Evolutionary conservation across 2,797 vertebrate genomes (phyloP), one percentile per base, ranked within the genome.

Genomic region (Amazona ochrocephala): DNA sequence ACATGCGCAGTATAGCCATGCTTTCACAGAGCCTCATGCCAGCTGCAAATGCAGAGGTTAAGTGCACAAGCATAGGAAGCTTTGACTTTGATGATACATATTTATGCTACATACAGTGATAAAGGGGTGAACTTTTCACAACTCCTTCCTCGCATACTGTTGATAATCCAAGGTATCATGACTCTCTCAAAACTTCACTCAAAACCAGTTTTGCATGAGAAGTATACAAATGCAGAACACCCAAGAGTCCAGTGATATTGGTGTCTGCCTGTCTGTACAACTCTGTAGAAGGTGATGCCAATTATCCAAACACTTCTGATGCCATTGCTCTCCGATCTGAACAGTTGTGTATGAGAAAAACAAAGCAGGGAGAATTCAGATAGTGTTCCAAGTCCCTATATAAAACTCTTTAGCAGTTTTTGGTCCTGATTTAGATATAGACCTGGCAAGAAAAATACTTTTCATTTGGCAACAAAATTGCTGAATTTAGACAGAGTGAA

Each of bases 1-100:
- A 62, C 24, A 13, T 2, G 3, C 0, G 5, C 24, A 9, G 45
- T 32, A 53, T 26, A 21, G 11, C 32, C 15, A 9, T 6, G 2
- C 45, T 67, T 79, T 32, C 2, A 1, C 23, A 68, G 1, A 68
- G 61, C 53, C 64, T 53, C 64, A 24, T 0, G 0, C 10, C 68
- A 77, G 50, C 24, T 75, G 53, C 34, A 72, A 77, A 45, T 2
- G n/a, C 45, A 65, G 39, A 48, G 13, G n/a, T 24, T 7, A n/a
- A 75, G 32, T 4, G 37, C 44, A 64, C 17, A 50, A 53, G 47
- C 21, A 44, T 0, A 54, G 7, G 6, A 54, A 64, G 26, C 13
- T 75, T 39, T 32, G 13, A 84, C 12, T 74, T 42, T 44, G 24
- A 51, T 17, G 34, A 45, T 22, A 41, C 2, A 5, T 32, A 66